Percentiles rank a stretch among this genome's conserved stretches.
Evolutionary conservation across 2,888 invertebrate species (phyloP).

Genomic region (Zeuzera pyrina): DNA sequence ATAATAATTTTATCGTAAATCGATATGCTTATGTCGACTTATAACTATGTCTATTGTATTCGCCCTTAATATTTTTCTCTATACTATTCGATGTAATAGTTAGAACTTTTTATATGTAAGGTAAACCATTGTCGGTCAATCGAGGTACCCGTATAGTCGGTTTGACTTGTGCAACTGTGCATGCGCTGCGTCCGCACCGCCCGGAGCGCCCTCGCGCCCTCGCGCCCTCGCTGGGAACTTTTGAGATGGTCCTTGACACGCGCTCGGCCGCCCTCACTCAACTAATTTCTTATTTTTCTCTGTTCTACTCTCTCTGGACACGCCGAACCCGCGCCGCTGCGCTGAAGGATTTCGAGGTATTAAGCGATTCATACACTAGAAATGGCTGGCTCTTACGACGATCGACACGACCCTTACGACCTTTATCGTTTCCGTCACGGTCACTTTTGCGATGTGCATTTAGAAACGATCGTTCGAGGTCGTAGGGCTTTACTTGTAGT

Average conservation of each 20-base stretch:
- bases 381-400: slow-evolving; percentile 65
- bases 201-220: slow-evolving; percentile 18
- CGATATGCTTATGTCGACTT: slow-evolving; percentile 46
- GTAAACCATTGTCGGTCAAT: slow-evolving; percentile 51
- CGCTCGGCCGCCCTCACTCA: slow-evolving; percentile 57
- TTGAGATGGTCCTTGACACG: slow-evolving; percentile 92
- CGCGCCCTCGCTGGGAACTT: slow-evolving; percentile 79
- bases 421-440: slow-evolving; percentile 50
- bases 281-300: slow-evolving; percentile 79
- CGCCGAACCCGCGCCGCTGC: slow-evolving; percentile 78
- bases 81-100: slow-evolving; percentile 64
- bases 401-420: slow-evolving; percentile 53
- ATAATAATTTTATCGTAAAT: slow-evolving; percentile 23
- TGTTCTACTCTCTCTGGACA: slow-evolving; percentile 81
- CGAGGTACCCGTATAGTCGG: slow-evolving; percentile 36
- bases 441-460: slow-evolving; percentile 45
- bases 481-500: slow-evolving; percentile 74
- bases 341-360: slow-evolving; percentile 91
- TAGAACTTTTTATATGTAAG: slow-evolving; percentile 53
- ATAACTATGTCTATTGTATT: slow-evolving; percentile 36
- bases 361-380: slow-evolving; percentile 70
- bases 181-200: slow-evolving; percentile 13
- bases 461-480: slow-evolving; percentile 67
- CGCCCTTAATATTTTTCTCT: slow-evolving; percentile 45
- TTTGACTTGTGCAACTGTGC: slow-evolving; percentile 40